These are phyloP conservation scores for Drosophila infuscata DNA, from an alignment of 2,888 invertebrate species.

Conservation along the genomic window DNA sequence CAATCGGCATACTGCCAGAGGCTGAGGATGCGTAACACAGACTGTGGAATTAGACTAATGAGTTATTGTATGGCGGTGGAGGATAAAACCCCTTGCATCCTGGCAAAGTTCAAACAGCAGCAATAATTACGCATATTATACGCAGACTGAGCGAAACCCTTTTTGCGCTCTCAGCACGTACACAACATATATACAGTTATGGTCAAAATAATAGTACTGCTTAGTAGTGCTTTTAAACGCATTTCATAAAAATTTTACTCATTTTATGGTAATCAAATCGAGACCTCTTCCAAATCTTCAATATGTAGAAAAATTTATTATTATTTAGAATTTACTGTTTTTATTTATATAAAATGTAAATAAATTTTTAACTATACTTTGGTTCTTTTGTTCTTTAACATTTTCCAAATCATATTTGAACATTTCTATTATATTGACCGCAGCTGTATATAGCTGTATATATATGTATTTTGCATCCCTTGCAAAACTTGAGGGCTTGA, in stretches of 20 bases:
- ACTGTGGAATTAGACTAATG: slow-evolving; percentile 63
- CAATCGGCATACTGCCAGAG: slow-evolving; percentile 28
- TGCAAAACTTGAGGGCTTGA: not conserved
- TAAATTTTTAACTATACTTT: not conserved
- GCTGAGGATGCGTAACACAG: slow-evolving; percentile 10
- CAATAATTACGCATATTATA: slow-evolving; percentile 75
- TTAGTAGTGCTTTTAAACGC: not conserved
- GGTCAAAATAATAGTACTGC: not conserved
- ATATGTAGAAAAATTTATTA: not conserved
- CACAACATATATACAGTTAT: not conserved
- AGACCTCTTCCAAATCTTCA: not conserved
- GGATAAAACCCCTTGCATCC: slow-evolving; percentile 31
- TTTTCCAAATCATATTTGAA: not conserved
- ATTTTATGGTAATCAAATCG: not conserved
- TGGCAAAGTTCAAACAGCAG: slow-evolving; percentile 71
- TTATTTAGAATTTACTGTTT: not conserved
- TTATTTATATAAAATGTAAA: not conserved
- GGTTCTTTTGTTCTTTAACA: not conserved
- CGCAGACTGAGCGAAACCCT: slow-evolving; percentile 18
- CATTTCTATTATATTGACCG: not conserved
- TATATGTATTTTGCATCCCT: not conserved
- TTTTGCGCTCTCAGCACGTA: slow-evolving; percentile 43
- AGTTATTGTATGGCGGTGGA: slow-evolving; percentile 65
- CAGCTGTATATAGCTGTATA: not conserved
- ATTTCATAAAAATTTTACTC: not conserved